phyloP scores from a whole-genome alignment of 2,888 invertebrate genomes.

The Stenoptilia bipunctidactyla region DNA sequence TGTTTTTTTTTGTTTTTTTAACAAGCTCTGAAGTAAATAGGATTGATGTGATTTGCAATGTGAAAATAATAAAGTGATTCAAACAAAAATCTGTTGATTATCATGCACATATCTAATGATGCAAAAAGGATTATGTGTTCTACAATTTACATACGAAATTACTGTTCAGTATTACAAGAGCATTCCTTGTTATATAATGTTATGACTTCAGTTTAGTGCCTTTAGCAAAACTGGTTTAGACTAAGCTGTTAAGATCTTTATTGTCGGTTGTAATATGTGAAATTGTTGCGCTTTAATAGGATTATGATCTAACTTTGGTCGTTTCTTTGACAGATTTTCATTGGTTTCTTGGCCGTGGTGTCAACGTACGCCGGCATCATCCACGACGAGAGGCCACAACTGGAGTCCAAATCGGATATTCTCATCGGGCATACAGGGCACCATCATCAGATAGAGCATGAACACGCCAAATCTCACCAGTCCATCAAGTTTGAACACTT shows the following conservation, averaged over 20 bases:
- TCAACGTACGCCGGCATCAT: slow-evolving; percentile 56
- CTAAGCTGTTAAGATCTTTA: slow-evolving; percentile 9
- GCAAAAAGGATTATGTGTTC: not conserved
- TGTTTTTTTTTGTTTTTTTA: too few relatives aligned
- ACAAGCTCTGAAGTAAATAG: too few relatives aligned
- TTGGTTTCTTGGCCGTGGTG: slow-evolving; percentile 58
- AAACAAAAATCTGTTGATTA: too few relatives aligned
- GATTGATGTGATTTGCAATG: not conserved
- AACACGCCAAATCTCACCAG: slow-evolving; percentile 78
- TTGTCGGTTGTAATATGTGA: not conserved
- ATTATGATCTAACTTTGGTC: slow-evolving; percentile 11
- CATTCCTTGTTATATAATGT: slow-evolving; percentile 38
- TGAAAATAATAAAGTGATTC: not conserved
- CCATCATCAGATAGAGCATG: slow-evolving; percentile 73
- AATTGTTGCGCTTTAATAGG: not conserved
- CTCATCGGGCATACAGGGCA: slow-evolving; percentile 62
- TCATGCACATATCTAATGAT: not conserved
- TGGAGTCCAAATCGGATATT: slow-evolving; percentile 46
- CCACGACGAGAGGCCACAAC: slow-evolving; percentile 51
- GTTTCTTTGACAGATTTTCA: slow-evolving; percentile 44
- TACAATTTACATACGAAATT: not conserved
- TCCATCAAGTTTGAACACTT: slow-evolving; percentile 78
- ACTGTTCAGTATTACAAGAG: slow-evolving; percentile 24
- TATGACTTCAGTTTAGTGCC: slow-evolving; percentile 24
- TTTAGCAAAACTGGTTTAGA: slow-evolving; percentile 31